These are phyloP conservation scores for Trissolcus brochymenae DNA, from an alignment of 2,888 invertebrate genomes.

Conservation along the genomic window DNA sequence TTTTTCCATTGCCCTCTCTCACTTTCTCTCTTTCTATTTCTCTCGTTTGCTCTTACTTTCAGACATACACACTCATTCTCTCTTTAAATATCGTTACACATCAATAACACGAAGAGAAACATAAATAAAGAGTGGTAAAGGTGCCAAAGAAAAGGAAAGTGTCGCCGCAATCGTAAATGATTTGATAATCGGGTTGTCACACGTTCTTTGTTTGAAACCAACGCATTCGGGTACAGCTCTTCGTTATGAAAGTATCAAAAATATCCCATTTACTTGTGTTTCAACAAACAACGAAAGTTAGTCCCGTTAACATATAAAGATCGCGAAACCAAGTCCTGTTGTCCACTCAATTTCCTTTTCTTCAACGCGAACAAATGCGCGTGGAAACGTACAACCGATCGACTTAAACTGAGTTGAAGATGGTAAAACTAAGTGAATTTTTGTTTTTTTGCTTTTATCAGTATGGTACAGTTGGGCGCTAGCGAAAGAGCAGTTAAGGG, in stretches of 20 bases:
- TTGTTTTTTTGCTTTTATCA: constrained; percentile 63
- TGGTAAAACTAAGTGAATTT: constrained; percentile 73
- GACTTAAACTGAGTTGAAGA: constrained; percentile 66
- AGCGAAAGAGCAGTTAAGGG: constrained; percentile 74
- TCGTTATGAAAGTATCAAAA: constrained; percentile 80
- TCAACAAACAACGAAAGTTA: constrained; percentile 73
- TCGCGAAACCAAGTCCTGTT: too few relatives aligned
- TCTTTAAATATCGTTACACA: constrained; percentile 8
- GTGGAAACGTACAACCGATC: constrained; percentile 42
- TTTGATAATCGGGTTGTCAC: constrained; percentile 29
- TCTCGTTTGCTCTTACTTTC: too few relatives aligned
- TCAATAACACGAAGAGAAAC: not conserved
- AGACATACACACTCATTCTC: not conserved
- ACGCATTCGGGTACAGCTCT: constrained; percentile 68
- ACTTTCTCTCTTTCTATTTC: too few relatives aligned
- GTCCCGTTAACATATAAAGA: not conserved
- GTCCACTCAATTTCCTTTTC: constrained; percentile 9
- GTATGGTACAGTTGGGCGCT: constrained; percentile 74
- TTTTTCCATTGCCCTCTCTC: too few relatives aligned
- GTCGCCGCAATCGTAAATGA: constrained; percentile 10
- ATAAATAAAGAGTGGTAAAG: too few relatives aligned
- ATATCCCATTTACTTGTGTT: constrained; percentile 77
- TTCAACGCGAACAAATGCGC: constrained; percentile 40
- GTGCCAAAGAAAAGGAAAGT: constrained; percentile 11
- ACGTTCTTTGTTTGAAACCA: constrained; percentile 66